A percentile compares a stretch with the other conserved stretches of the same genome.
Evolutionary conservation across 2,113 vertebrate species (phyloP).

Genomic region (Pseudolaguvia tuberculata): DNA sequence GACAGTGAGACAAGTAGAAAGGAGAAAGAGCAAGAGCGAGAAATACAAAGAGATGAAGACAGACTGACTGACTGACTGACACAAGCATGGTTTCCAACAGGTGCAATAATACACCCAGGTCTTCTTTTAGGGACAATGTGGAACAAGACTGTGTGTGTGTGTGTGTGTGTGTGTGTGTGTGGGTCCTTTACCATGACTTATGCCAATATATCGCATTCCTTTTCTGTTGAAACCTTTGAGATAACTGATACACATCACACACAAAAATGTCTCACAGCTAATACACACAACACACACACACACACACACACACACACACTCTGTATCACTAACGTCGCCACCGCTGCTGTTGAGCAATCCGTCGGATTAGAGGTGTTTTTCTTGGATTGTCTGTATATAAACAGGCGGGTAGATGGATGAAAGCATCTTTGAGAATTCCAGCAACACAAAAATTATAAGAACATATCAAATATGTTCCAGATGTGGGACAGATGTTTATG

Average conservation of each 20-base stretch:
- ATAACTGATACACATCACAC: conserved; percentile 22
- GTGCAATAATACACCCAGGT: conserved; percentile 59
- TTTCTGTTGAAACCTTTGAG: conserved; percentile 18
- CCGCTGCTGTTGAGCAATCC: not conserved
- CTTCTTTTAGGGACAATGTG: conserved; percentile 55
- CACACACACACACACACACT: not conserved
- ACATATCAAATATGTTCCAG: not conserved
- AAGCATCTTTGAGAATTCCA: conserved; percentile 4
- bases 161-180: conserved; percentile 26
- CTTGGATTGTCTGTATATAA: not conserved
- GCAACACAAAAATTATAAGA: not conserved
- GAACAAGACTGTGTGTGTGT: conserved; percentile 41
- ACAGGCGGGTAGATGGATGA: not conserved
- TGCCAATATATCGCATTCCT: conserved; percentile 36
- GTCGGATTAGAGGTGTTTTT: not conserved
- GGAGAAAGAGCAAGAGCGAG: not conserved
- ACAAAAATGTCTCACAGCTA: not conserved
- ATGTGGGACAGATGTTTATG: not conserved
- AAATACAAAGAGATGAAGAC: not conserved
- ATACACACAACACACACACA: conserved; percentile 2
- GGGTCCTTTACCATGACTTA: conserved; percentile 50
- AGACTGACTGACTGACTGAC: not conserved
- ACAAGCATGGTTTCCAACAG: conserved; percentile 65
- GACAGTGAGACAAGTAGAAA: not conserved
- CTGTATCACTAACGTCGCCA: not conserved